Conservation (phyloP, 92 coral and sea anemone species). For the Porites cylindrica region DNA sequence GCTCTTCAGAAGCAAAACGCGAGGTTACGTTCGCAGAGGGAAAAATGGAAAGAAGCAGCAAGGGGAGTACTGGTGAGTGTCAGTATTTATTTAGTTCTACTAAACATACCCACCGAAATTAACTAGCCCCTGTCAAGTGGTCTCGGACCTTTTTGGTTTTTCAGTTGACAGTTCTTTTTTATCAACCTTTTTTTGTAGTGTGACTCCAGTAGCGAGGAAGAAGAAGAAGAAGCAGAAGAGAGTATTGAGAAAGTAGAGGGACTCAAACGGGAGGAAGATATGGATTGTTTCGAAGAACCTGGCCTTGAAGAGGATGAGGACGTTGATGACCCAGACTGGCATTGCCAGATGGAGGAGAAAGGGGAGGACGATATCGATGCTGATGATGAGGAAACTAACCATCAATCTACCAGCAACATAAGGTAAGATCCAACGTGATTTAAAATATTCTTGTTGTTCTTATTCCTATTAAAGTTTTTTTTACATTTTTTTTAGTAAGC, state of each 20-base stretch:
- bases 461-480: too few relatives aligned
- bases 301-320: too few relatives aligned
- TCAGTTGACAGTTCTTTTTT: neutral
- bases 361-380: too few relatives aligned
- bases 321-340: too few relatives aligned
- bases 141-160: neutral
- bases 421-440: too few relatives aligned
- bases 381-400: too few relatives aligned
- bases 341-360: too few relatives aligned
- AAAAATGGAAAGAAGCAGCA: constrained; percentile 56
- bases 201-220: constrained; percentile 47
- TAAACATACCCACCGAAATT: neutral
- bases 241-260: constrained; percentile 24
- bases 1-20: constrained; percentile 45
- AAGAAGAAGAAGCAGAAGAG: constrained; percentile 36
- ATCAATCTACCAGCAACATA: too few relatives aligned
- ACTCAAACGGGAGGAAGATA: too few relatives aligned
- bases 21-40: constrained; percentile 49
- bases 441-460: too few relatives aligned
- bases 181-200: constrained; percentile 18
- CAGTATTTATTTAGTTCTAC: neutral
- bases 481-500: too few relatives aligned
- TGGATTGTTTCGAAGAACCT: too few relatives aligned
- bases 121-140: neutral
- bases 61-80: constrained; percentile 30